Base-by-base conservation (phyloP, 2,888 invertebrate species). In the Aleiodes alternator region DNA sequence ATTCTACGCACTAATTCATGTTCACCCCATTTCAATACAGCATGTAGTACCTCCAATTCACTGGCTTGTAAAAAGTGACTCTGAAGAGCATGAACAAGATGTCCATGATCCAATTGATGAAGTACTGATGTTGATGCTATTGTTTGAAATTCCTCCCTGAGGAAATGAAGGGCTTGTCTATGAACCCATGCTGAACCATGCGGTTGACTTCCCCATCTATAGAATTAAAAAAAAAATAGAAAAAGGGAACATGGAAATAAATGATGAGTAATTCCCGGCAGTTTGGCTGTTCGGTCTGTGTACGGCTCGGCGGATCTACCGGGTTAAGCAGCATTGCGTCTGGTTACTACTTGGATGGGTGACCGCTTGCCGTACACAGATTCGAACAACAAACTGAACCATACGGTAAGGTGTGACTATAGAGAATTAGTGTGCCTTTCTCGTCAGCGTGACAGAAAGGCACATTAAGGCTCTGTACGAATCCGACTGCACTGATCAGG, bases 141-240 rank as follows among this genome's bases (percentile, higher is more conserved):
- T 3, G 94, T 91, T 70, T 95, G 93, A 90, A 98, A 98, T 90
- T 98, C 98, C 90, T 98, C 98, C 55, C 96, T 93, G 59, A 98
- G 92, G 90, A 95, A 98, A 86, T 97, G 96, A 88, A 96, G 93
- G 70, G 97, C 97, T 90, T 97, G 96, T 11, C 95, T 92, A 85
- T 96, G 95, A 61, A 98, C 96, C 97, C 97, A 98, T 53, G 94
- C 94, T 12, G 96, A 96, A 72, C 98, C 98, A 89, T 98, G 96
- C 0, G 97, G 94, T 87, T 96, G 96, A 82, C 94, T 92, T 16
- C 96, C 94, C 99, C 98, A 99, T 66, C 91, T 89, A 57, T 16
- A 2, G 56, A 48, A 51, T 51, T 38, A 9, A 9, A 38, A 14
- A 38, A 69, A 48, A 38, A 57, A 14, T 43, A 69, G 48, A 38